Conservation (phyloP, 2,888 invertebrate genomes). For the Rapana venosa region DNA sequence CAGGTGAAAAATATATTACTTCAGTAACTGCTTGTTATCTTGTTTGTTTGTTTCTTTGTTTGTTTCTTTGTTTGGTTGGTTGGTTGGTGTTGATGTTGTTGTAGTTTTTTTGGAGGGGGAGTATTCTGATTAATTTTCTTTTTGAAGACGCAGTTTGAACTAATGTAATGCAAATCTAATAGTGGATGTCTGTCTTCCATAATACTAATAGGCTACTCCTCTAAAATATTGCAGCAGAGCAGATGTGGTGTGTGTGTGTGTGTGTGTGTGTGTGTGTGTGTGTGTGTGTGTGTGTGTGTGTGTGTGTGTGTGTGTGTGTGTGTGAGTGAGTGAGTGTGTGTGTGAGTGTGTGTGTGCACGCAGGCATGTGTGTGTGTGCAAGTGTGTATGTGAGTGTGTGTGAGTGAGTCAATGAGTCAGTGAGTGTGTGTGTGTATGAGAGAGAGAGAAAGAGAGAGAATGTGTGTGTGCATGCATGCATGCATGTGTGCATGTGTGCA, state of each 20-base stretch:
- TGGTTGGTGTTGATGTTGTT: too few relatives aligned
- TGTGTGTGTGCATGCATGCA: constrained; percentile 19
- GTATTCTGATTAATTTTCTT: too few relatives aligned
- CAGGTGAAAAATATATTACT: too few relatives aligned
- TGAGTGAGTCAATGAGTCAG: too few relatives aligned
- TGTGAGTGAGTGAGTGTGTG: constrained; percentile 23
- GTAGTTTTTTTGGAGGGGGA: too few relatives aligned
- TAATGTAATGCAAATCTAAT: not conserved
- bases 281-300: not conserved
- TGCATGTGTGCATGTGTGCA: too few relatives aligned
- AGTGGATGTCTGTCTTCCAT: not conserved
- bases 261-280: not conserved
- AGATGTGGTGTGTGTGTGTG: not conserved
- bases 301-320: not conserved
- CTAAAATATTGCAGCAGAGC: not conserved
- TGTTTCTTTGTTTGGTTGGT: too few relatives aligned
- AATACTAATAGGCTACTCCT: not conserved
- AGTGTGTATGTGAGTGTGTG: not conserved
- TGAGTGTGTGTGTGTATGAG: not conserved
- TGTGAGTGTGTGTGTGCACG: constrained; percentile 24
- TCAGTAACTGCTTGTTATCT: too few relatives aligned
- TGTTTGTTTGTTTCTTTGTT: too few relatives aligned
- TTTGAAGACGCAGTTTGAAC: too few relatives aligned
- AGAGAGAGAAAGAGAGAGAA: constrained; percentile 11
- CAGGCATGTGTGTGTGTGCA: constrained; percentile 14